Evolutionary conservation across 2,113 vertebrate species (phyloP).

Genomic region (Callopanchax toddi): DNA sequence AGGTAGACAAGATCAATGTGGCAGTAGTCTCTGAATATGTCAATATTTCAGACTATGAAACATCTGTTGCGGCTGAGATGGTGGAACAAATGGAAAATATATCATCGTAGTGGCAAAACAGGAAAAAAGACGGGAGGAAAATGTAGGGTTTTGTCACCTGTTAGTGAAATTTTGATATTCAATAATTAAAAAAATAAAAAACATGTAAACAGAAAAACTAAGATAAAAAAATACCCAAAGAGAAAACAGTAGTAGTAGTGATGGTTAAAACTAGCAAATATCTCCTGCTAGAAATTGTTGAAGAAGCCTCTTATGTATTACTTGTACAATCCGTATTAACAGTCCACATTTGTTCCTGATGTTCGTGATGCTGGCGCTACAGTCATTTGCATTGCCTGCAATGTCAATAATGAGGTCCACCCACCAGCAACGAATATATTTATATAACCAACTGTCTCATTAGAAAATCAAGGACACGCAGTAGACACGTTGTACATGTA

Average conservation of each 20-base stretch:
- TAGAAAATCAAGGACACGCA: constrained; percentile 53
- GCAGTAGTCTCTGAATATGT: too few relatives aligned
- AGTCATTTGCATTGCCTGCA: constrained; percentile 42
- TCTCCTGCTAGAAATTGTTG: background rate
- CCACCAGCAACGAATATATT: constrained; percentile 60
- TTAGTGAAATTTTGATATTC: too few relatives aligned
- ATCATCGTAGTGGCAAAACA: too few relatives aligned
- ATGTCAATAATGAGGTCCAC: constrained; percentile 57
- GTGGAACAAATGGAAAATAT: too few relatives aligned
- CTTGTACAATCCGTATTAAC: background rate
- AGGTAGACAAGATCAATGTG: too few relatives aligned
- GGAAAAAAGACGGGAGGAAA: too few relatives aligned
- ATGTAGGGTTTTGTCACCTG: too few relatives aligned
- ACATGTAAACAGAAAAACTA: too few relatives aligned
- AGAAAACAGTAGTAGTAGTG: background rate
- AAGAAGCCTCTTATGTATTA: background rate
- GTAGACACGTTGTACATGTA: constrained; percentile 2
- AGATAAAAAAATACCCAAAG: background rate
- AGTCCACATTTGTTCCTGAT: constrained; percentile 41
- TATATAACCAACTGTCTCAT: constrained; percentile 43
- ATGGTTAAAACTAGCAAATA: background rate
- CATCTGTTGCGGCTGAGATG: too few relatives aligned
- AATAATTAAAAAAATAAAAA: too few relatives aligned
- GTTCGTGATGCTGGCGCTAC: constrained; percentile 11
- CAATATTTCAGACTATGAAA: too few relatives aligned